Conservation (phyloP, 2,797 vertebrate species). For the Acanthis flammea region DNA sequence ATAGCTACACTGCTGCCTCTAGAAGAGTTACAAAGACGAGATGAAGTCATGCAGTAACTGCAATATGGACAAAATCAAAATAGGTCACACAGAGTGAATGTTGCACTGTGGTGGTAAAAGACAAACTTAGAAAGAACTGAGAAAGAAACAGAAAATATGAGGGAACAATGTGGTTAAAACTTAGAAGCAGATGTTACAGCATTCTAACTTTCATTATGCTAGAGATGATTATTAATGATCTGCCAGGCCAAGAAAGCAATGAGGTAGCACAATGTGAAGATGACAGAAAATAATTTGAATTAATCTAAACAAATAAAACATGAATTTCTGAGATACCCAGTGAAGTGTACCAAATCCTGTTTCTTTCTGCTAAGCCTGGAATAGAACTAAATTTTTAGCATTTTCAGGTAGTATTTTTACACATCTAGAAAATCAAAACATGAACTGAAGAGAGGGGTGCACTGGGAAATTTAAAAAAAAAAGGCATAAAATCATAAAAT, state of each 20-base stretch:
- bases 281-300: slow-evolving; percentile 7
- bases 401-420: neutral
- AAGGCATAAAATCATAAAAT: neutral
- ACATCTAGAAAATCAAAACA: neutral
- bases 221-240: slow-evolving; percentile 1
- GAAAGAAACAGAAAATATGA: neutral
- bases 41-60: neutral
- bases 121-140: neutral
- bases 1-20: neutral
- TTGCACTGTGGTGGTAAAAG: neutral
- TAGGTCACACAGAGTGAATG: neutral
- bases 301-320: neutral
- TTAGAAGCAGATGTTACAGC: neutral
- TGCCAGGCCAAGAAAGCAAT: neutral
- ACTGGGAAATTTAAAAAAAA: neutral
- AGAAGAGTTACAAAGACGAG: neutral
- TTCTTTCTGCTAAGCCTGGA: neutral
- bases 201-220: neutral
- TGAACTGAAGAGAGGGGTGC: neutral
- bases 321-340: neutral
- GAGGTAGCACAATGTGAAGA: neutral
- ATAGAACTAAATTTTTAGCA: neutral
- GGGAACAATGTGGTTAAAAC: neutral
- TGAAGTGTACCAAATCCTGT: neutral
- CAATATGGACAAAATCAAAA: neutral